These are phyloP conservation scores for Equus przewalskii DNA, from an alignment of 2,113 vertebrate genomes.

Conservation along the genomic window DNA sequence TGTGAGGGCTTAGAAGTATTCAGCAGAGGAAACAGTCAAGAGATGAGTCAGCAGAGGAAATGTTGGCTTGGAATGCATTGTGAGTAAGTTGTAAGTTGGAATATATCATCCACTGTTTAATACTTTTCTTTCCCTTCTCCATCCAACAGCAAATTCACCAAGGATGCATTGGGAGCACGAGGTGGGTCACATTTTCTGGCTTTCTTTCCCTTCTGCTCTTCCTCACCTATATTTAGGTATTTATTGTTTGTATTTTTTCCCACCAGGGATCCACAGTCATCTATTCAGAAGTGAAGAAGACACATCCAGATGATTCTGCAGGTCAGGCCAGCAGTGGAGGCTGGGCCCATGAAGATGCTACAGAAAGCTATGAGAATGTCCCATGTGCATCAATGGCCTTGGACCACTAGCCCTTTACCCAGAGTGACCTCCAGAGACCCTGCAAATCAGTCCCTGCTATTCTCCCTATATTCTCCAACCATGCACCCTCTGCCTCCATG, in stretches of 20 bases:
- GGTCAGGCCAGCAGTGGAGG: neutral
- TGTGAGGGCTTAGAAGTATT: neutral
- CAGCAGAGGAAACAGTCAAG: neutral
- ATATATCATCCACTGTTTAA: neutral
- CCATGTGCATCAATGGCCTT: rapidly evolving
- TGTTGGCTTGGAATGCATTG: neutral
- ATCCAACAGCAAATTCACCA: constrained; percentile 9
- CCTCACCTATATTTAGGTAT: neutral
- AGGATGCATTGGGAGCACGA: neutral
- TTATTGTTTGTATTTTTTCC: neutral
- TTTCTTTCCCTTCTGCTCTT: neutral
- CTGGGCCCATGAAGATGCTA: neutral
- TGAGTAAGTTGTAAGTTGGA: neutral
- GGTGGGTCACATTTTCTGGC: neutral
- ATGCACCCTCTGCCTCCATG: rapidly evolving
- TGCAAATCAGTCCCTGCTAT: neutral
- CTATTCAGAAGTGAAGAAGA: constrained; percentile 65
- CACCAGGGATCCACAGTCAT: constrained; percentile 26
- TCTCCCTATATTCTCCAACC: neutral
- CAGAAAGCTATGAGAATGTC: constrained; percentile 61
- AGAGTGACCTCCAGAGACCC: neutral
- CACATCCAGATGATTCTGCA: neutral
- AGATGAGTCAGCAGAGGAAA: neutral
- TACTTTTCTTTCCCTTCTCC: neutral
- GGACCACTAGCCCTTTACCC: neutral